A percentile compares a stretch with the other conserved stretches of the same genome.
Evolutionary conservation across 2,113 vertebrate species (phyloP).

Genomic region (Microtus oregoni): DNA sequence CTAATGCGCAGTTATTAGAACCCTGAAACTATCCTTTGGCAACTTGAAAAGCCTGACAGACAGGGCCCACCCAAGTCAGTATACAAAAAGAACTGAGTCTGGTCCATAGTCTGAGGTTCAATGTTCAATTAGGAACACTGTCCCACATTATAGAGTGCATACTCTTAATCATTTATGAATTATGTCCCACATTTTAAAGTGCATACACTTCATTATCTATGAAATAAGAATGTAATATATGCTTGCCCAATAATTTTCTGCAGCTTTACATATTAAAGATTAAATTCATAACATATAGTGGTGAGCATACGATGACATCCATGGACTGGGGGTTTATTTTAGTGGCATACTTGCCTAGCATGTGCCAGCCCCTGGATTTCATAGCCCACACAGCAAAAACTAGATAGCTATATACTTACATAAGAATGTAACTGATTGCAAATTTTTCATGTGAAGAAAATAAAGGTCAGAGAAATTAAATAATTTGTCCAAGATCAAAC

Average conservation of each 20-base stretch:
- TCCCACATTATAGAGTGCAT: slow-evolving; percentile 20
- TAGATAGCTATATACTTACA: neutral
- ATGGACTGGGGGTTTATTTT: neutral
- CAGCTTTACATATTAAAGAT: slow-evolving; percentile 31
- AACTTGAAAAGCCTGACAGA: neutral
- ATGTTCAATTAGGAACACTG: neutral
- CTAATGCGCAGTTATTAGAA: neutral
- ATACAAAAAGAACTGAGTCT: neutral
- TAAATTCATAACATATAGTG: neutral
- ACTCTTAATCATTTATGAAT: neutral
- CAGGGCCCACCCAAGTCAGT: neutral
- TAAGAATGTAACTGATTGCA: neutral
- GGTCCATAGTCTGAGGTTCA: neutral
- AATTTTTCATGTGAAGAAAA: slow-evolving; percentile 7
- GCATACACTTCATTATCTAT: neutral
- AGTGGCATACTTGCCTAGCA: neutral
- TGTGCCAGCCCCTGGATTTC: neutral
- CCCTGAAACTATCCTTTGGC: neutral
- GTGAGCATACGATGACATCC: neutral
- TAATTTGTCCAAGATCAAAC: neutral
- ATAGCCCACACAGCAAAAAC: neutral
- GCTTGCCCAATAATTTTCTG: neutral
- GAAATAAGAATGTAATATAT: neutral
- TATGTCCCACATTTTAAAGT: slow-evolving; percentile 17
- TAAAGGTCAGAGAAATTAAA: neutral